Conservation (phyloP, 1,140 invertebrate species). For the Charaxes varanes region DNA sequence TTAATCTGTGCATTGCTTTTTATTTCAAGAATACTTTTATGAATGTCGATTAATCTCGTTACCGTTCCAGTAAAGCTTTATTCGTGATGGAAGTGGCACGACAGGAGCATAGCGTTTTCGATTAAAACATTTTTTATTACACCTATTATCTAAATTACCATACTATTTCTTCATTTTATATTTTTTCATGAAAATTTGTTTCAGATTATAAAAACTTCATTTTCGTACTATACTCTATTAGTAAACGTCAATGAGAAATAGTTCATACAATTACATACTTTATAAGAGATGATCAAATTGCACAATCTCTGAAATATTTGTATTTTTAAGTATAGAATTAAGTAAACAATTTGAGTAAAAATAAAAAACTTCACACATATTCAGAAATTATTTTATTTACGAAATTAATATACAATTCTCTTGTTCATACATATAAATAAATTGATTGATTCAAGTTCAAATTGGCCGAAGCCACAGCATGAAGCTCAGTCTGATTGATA, state of each 20-base stretch:
- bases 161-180: too few species aligned
- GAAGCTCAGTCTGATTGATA: constrained; percentile 34
- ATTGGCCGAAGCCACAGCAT: constrained; percentile 24
- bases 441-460: constrained; percentile 43
- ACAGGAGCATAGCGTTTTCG: too few species aligned
- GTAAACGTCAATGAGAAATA: constrained; percentile 57
- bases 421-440: constrained; percentile 65
- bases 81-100: too few species aligned
- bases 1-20: too few species aligned
- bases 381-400: constrained; percentile 68
- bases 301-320: too few species aligned
- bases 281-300: too few species aligned
- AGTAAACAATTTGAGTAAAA: neutral
- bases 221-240: constrained; percentile 58
- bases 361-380: constrained; percentile 21
- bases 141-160: too few species aligned
- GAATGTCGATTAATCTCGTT: too few species aligned
- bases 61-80: too few species aligned
- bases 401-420: constrained; percentile 70
- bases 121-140: too few species aligned
- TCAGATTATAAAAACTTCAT: constrained; percentile 65
- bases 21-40: too few species aligned
- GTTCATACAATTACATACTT: too few species aligned
- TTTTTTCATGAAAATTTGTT: constrained; percentile 27
- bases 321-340: neutral